Percentiles rank a stretch among this genome's conserved stretches.
These are phyloP conservation scores for Pimephales promelas DNA, from an alignment of 2,113 vertebrate genomes.

Conservation along the genomic window DNA sequence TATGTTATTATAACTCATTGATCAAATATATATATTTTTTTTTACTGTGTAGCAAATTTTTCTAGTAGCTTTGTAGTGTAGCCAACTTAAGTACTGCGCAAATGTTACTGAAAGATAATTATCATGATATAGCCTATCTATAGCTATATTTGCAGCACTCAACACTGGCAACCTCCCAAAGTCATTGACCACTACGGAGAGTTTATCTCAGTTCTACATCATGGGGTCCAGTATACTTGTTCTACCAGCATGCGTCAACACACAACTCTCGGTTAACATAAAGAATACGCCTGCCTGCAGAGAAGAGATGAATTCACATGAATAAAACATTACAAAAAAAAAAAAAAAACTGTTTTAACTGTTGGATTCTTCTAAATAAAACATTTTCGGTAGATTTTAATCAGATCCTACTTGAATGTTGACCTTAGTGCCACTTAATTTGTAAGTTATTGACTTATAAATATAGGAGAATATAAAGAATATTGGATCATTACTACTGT, in stretches of 20 bases:
- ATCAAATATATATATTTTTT: too few relatives aligned
- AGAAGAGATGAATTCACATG: background rate
- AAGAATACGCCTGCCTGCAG: background rate
- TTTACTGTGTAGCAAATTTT: too few relatives aligned
- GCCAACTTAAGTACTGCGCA: too few relatives aligned
- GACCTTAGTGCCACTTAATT: background rate
- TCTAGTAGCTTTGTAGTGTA: too few relatives aligned
- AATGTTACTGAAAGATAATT: too few relatives aligned
- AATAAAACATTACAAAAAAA: slow-evolving; percentile 27
- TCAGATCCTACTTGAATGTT: background rate
- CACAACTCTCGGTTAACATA: background rate
- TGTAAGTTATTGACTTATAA: background rate
- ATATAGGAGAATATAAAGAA: too few relatives aligned
- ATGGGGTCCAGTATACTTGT: background rate
- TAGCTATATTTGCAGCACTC: too few relatives aligned
- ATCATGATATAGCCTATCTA: too few relatives aligned
- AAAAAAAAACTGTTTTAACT: too few relatives aligned
- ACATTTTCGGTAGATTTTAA: background rate
- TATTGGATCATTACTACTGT: slow-evolving; percentile 5
- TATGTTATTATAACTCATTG: too few relatives aligned
- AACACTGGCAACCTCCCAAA: background rate
- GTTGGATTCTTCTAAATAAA: background rate
- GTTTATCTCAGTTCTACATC: background rate
- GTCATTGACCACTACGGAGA: background rate
- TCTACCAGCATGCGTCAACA: background rate